These are phyloP conservation scores for Bufo bufo DNA, from an alignment of 2,113 vertebrate species.

Conservation along the genomic window DNA sequence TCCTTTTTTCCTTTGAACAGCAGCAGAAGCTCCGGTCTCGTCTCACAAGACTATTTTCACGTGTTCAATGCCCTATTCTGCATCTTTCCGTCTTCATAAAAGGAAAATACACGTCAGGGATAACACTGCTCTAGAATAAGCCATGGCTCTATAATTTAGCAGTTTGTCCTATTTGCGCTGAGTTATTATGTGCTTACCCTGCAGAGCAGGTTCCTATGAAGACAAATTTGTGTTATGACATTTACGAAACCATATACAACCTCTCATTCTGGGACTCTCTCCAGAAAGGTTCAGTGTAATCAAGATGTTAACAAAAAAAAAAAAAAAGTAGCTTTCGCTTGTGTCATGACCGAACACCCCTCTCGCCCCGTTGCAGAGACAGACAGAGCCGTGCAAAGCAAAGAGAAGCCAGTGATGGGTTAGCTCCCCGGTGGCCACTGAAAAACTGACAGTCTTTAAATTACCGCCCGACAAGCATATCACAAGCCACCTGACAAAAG, in stretches of 20 bases:
- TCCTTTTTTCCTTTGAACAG: not conserved
- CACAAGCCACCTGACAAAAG: slow-evolving; percentile 61
- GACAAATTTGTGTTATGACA: slow-evolving; percentile 25
- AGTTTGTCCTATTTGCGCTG: slow-evolving; percentile 54
- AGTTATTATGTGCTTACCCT: slow-evolving; percentile 56
- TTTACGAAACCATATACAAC: not conserved
- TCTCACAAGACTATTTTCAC: not conserved
- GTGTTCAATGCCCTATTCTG: slow-evolving; percentile 26
- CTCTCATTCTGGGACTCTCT: slow-evolving; percentile 53
- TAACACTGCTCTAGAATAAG: slow-evolving; percentile 49
- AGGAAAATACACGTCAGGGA: slow-evolving; percentile 44
- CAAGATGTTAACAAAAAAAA: slow-evolving; percentile 61
- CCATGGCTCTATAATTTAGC: slow-evolving; percentile 48
- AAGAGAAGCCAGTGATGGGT: slow-evolving; percentile 30
- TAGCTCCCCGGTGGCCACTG: slow-evolving; percentile 58
- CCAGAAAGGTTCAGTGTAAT: slow-evolving; percentile 56
- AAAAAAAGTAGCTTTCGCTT: slow-evolving; percentile 58
- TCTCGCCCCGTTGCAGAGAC: slow-evolving; percentile 24
- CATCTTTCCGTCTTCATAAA: slow-evolving; percentile 45
- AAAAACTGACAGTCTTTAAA: slow-evolving; percentile 66
- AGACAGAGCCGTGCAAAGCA: slow-evolving; percentile 57
- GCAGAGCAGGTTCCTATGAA: slow-evolving; percentile 62
- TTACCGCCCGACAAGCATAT: slow-evolving; percentile 63
- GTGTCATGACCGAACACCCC: slow-evolving; percentile 62
- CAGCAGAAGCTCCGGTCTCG: not conserved